Conservation (phyloP, 2,888 invertebrate species). For the Cheilosia urbana region DNA sequence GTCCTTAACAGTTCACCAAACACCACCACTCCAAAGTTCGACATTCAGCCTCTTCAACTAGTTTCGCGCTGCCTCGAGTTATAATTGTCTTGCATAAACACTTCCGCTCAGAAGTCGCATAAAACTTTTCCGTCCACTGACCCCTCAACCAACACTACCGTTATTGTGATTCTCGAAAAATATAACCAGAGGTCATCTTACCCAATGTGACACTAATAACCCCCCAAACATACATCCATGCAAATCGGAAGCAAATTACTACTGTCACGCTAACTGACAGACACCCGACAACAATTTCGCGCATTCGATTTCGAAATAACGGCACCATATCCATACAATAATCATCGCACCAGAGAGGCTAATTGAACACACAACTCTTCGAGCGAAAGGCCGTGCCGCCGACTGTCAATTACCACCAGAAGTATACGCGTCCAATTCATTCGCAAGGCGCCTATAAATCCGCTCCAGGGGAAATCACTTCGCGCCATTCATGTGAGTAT, state of each 20-base stretch:
- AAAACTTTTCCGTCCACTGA: slow-evolving; percentile 30
- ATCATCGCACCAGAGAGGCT: slow-evolving; percentile 49
- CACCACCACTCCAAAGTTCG: no score
- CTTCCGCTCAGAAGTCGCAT: background rate
- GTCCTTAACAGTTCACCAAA: background rate
- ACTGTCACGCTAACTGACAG: slow-evolving; percentile 62
- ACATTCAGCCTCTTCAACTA: slow-evolving; percentile 35
- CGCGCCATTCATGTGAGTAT: slow-evolving; percentile 50
- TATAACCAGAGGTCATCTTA: slow-evolving; percentile 46
- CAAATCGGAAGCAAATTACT: slow-evolving; percentile 68
- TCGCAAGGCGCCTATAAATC: slow-evolving; percentile 62
- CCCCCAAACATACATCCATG: slow-evolving; percentile 53
- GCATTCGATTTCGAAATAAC: slow-evolving; percentile 59
- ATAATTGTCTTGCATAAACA: slow-evolving; percentile 6
- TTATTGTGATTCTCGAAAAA: slow-evolving; percentile 13
- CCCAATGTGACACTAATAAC: slow-evolving; percentile 54
- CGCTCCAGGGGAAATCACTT: slow-evolving; percentile 52
- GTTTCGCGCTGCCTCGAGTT: slow-evolving; percentile 13
- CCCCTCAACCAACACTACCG: background rate
- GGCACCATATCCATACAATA: slow-evolving; percentile 1
- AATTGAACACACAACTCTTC: slow-evolving; percentile 63
- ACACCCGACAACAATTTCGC: slow-evolving; percentile 40
- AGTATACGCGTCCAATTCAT: slow-evolving; percentile 63
- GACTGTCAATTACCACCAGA: slow-evolving; percentile 40
- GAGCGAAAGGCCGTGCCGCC: slow-evolving; percentile 11